Base-by-base conservation (phyloP, 1,140 invertebrate species). In the Laupala kohalensis region DNA sequence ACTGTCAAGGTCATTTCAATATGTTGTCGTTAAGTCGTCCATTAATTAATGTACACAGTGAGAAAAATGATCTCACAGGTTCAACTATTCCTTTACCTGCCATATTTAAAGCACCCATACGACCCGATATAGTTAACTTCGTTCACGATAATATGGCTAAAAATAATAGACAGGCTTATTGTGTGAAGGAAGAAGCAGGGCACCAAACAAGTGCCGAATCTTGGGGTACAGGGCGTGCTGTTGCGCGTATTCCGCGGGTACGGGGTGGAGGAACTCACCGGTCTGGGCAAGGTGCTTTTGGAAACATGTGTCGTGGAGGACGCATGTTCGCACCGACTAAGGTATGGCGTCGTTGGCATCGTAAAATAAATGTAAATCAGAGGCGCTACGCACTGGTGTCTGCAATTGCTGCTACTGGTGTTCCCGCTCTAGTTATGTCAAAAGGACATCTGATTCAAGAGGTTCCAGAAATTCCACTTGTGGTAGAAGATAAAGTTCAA, bases 321-420 rank as follows among this genome's bases (percentile, higher is more conserved):
- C 93, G 96, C 73, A 99, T 99, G 97, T 99, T 99, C 84, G 97
- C 97, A 6, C 98, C 97, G 5, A 99, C 96, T 30, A 99, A 99
- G 81, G 92, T 92, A 4, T 99, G 92, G 92, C 87, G 98, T 75
- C 90, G 96, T 77, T 99, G 98, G 98, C 96, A 99, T 82, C 88
- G 97, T 75, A 92, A 92, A 77, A 90, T 99, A 72, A 99, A 99
- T 81, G 87, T 97, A 9, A 96, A 97, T 77, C 96, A 99, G 84
- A 93, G 94, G 77, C 87, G 98, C 75, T 98, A 97, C 78, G 97
- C 97, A 74, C 83, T 98, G 73, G 93, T 94, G 66, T 98, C 97
- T 28, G 96, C 97, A 63, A 92, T 99, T 78, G 97, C 98, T 77
- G 97, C 97, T 19, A 92, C 94, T 76, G 97, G 95, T 62, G 92